Conservation (phyloP, 2,113 vertebrate genomes). For the Lepidothrix coronata region DNA sequence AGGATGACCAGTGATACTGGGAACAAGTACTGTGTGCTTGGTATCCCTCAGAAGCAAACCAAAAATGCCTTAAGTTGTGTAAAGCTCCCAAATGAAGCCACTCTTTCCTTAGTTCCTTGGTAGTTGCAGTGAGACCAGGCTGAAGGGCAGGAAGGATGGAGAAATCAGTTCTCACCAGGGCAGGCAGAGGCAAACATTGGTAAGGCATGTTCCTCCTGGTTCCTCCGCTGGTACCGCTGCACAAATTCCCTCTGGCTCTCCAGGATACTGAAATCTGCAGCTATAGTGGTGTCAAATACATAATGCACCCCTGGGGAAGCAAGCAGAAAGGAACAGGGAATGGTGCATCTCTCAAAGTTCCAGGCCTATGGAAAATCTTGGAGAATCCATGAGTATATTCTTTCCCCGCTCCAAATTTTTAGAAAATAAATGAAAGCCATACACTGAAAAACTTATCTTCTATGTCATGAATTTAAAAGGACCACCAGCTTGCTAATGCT, state of each 20-base stretch:
- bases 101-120: background rate
- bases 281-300: constrained; percentile 89
- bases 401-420: background rate
- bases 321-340: background rate
- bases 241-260: constrained; percentile 95
- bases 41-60: background rate
- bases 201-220: constrained; percentile 82
- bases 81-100: background rate
- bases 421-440: background rate
- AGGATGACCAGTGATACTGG: background rate
- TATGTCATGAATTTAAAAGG: background rate
- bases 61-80: background rate
- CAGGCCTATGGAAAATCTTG: background rate
- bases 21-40: background rate
- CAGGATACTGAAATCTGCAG: constrained; percentile 92
- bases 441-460: background rate
- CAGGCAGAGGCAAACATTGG: constrained; percentile 98
- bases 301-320: constrained; percentile 82
- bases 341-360: background rate
- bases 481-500: background rate
- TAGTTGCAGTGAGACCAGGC: background rate
- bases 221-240: constrained; percentile 83
- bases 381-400: accelerated
- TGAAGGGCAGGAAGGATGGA: background rate
- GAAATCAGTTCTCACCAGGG: constrained; percentile 80